Base-by-base conservation (phyloP, 2,113 vertebrate genomes). In the Urocitellus parryii region DNA sequence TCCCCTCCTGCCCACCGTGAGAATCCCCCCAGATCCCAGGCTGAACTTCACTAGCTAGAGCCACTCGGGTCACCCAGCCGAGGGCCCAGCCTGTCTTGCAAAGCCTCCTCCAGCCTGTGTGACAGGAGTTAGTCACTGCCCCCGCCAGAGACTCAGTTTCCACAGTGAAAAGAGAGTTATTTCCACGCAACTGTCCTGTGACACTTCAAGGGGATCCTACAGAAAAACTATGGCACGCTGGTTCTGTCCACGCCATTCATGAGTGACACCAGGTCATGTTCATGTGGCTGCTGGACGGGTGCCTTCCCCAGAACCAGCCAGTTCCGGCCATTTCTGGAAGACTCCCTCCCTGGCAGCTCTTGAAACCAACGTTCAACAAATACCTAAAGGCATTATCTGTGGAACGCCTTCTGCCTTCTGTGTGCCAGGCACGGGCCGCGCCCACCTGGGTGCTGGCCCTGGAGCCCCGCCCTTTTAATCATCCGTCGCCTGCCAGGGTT, bases 51-150 rank as follows among this genome's bases (percentile, higher is more conserved):
- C 10, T 12, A 58, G 10, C 70, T 1, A 11, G 1, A 32, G 58
- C 0, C 8, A 20, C 1, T 4, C 56, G 10, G 34, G 34, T 34
- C 51, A 1, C 7, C 7, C 1, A 1, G 5, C 12, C 11, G 1
- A 7, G 22, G 0, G 27, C 16, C 32, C 13, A 0, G 3, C 1
- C 27, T 4, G 8, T 2, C 16, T 42, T 0, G 1, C 34, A 22
- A 16, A 29, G 5, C 51, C 29, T 25, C 37, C 22, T 22, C 77
- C 42, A 2, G 65, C 20, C 78, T 24, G 1, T 27, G 85, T 74
- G 72, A 72, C 51, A 48, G 11, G 0, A 39, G 10, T 29, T 4
- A n/a, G 72, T 10, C 72, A 8, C 45, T 17, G 42, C 27, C 79
- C 48, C 22, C 0, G 39, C 8, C 65, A 9, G 32, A 37, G 48